Evolutionary conservation across 2,797 vertebrate species (phyloP).

Genomic region (Lagorchestes hirsutus): DNA sequence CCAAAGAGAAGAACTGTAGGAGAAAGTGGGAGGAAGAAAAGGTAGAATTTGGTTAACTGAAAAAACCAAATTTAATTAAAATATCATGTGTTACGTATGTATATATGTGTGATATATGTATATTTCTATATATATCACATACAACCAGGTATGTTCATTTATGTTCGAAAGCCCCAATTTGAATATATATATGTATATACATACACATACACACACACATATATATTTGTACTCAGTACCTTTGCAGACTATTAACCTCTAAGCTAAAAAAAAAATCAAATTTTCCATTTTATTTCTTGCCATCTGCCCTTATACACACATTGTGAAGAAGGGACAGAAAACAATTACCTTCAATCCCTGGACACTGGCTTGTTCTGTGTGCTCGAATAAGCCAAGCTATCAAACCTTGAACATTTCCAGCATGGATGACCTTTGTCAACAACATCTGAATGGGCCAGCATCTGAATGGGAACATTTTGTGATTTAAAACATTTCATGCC

Average conservation of each 20-base stretch:
- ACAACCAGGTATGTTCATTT: background rate
- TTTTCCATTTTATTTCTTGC: background rate
- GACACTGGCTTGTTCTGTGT: background rate
- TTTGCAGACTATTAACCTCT: background rate
- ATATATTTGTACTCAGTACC: background rate
- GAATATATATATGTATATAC: background rate
- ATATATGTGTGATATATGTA: background rate
- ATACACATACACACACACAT: background rate
- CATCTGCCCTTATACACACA: background rate
- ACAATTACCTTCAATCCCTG: background rate
- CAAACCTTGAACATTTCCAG: conserved; percentile 5
- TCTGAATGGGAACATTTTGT: background rate
- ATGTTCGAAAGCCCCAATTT: too few species aligned
- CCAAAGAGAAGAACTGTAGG: background rate
- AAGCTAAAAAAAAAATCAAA: background rate
- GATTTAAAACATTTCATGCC: background rate
- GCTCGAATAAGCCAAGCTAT: background rate
- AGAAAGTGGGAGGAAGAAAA: background rate
- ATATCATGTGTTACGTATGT: background rate
- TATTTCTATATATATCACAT: background rate
- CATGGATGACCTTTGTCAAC: background rate
- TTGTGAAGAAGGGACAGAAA: background rate
- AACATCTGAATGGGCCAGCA: background rate
- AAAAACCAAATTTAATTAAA: background rate
- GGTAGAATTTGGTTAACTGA: background rate